These are phyloP conservation scores for Taenaris catops DNA, from an alignment of 2,888 invertebrate genomes.

Conservation along the genomic window DNA sequence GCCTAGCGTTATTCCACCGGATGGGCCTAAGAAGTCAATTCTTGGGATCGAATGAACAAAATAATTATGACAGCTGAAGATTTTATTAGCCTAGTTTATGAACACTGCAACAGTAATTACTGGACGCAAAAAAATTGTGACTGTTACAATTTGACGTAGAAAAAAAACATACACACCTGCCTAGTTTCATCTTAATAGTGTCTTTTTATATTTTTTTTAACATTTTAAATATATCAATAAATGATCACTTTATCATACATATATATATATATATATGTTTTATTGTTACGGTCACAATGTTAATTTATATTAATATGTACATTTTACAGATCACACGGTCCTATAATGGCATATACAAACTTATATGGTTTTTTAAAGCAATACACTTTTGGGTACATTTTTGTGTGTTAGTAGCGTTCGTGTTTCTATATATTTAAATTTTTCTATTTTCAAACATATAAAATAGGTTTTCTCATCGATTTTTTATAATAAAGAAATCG, in stretches of 20 bases:
- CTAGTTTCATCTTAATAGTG: slow-evolving; percentile 1
- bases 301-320: slow-evolving; percentile 1
- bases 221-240: neutral
- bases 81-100: slow-evolving; percentile 13
- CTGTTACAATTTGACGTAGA: slow-evolving; percentile 6
- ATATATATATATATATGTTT: neutral
- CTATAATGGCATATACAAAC: slow-evolving; percentile 25
- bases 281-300: slow-evolving; percentile 9
- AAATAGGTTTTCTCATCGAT: too few relatives aligned
- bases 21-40: slow-evolving; percentile 39
- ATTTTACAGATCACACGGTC: slow-evolving; percentile 10
- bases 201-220: too few relatives aligned
- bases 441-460: too few relatives aligned
- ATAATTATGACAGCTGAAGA: slow-evolving; percentile 38
- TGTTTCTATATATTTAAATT: neutral
- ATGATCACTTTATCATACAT: neutral
- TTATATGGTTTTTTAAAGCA: too few relatives aligned
- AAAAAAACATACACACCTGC: slow-evolving; percentile 6
- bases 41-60: slow-evolving; percentile 35
- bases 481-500: too few relatives aligned
- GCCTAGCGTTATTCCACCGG: slow-evolving; percentile 36
- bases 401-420: neutral
- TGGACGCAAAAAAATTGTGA: slow-evolving; percentile 9
- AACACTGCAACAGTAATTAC: slow-evolving; percentile 8
- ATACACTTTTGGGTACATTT: too few relatives aligned